Evolutionary conservation across 2,888 invertebrate genomes (phyloP), one percentile per base, ranked within the genome.

Genomic region (Trachelus iudaicus): DNA sequence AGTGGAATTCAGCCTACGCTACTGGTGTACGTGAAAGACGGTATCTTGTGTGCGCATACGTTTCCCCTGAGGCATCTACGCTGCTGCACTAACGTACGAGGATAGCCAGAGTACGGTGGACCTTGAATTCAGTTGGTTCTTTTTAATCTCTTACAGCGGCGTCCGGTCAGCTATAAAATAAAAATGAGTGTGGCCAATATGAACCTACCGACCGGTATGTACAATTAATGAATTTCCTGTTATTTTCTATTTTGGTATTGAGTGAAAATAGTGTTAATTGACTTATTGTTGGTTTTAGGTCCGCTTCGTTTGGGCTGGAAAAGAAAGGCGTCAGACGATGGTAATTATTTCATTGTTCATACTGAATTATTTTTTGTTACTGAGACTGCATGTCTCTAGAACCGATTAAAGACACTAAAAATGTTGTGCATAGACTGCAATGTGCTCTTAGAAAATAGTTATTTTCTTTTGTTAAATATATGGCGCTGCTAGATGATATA

Each of bases 131-230:
- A 75, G 76, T 76, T 37, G 23, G 68, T 74, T 40, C 34, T 76
- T 73, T 79, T 76, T 74, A 34, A 23, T 75, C 69, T 15, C 4
- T 12, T 15, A 35, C 34, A 73, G 69, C 30, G 69, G 40, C 71
- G 73, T 75, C 40, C 35, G 69, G 23, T 30, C 68, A 30, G 4
- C 31, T 77, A 75, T 30, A 40, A 23, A 15, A 6, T 40, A 15
- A 40, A 40, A 9, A 83, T 83, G 83, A 83, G 83, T 69, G 73
- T 82, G 30, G 82, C 80, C 31, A 82, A 82, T n/a, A 75, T 83
- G 56, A 80, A 81, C 69, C 40, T 78, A 77, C 78, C 82, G 69
- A 69, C 81, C 73, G 83, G 83, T 83, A 83, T 77, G 81, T 81
- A 80, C 73, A 34, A 23, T 4, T 69, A 23, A 11, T n/a, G 69